Base-by-base conservation (phyloP, 2,888 invertebrate genomes). In the Leucophenga maculata region DNA sequence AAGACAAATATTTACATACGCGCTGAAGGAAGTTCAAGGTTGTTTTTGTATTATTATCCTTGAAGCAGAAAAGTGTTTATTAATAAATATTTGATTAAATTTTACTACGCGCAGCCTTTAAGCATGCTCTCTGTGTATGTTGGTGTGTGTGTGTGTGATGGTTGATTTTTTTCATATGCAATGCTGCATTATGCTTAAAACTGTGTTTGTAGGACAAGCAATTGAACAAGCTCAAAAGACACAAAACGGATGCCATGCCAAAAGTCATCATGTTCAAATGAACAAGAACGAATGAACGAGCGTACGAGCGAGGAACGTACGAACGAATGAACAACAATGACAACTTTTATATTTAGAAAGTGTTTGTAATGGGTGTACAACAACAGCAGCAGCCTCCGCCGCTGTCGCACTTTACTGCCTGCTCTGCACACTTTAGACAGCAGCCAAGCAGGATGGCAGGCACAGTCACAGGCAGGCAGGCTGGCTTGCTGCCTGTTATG, bases 201-300 rank as follows among this genome's bases (percentile, higher is more conserved):
- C 20, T 60, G 44, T 60, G 60, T 65, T 65, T 65, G 39, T 54
- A 65, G 52, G 52, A 46, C 32, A 60, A 44, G 18, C 44, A 39
- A 60, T 72, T 70, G 69, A 72, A 68, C 55, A 68, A 73, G 66
- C 11, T 64, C 67, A 69, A 66, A n/a, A 55, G 71, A 70, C 39
- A 65, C 50, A 48, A 52, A 67, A 65, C 54, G 60, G 57, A 65
- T 26, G 18, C 52, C 44, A 65, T 66, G 68, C 74, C 60, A 50
- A 68, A 68, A 50, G 52, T 13, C 62, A 68, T 22, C 68, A 57
- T 32, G n/a, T 14, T 20, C 60, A 62, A 11, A 31, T 60, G 69
- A 22, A 67, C 62, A 68, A 48, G 31, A 48, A 4, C 59, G 50
- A 50, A 31, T 50, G 69, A 66, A 26, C 9, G 57, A 52, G 66